phyloP scores from a whole-genome alignment of 2,113 vertebrate species.

The Podiceps cristatus region DNA sequence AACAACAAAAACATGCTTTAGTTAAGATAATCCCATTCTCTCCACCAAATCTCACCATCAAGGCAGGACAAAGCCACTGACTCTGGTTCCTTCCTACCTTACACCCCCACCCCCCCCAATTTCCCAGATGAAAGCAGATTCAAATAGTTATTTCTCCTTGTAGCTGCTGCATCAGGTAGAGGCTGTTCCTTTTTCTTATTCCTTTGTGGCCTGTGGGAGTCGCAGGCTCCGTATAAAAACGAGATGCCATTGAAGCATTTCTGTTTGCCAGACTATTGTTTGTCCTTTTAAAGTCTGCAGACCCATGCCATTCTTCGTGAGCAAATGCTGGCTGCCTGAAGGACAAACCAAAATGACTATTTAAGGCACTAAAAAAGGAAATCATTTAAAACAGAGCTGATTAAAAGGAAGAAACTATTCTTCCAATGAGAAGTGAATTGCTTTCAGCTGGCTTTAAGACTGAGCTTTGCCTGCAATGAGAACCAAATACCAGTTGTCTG shows the following conservation, averaged over 20 bases:
- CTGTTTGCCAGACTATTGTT: constrained; percentile 57
- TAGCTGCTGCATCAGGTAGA: background rate
- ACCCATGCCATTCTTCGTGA: constrained; percentile 6
- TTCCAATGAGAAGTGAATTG: constrained; percentile 39
- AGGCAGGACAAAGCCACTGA: background rate
- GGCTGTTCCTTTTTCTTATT: background rate
- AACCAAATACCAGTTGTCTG: constrained; percentile 32
- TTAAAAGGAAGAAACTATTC: constrained; percentile 60
- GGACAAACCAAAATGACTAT: constrained; percentile 54
- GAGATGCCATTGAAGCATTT: background rate
- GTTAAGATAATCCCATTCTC: background rate
- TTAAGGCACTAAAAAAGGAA: constrained; percentile 63
- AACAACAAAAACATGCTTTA: background rate
- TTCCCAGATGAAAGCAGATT: background rate
- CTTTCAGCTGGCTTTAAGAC: constrained; percentile 53
- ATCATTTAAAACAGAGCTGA: constrained; percentile 49
- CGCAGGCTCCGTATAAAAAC: background rate
- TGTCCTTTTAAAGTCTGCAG: constrained; percentile 40
- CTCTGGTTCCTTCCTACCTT: background rate
- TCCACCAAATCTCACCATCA: background rate
- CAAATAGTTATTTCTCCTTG: background rate
- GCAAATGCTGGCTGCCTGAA: constrained; percentile 15
- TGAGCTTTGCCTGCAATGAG: background rate
- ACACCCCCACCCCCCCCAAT: background rate
- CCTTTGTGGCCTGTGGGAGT: background rate